Conservation (phyloP, 1,140 invertebrate genomes). For the Tetramorium simillimum region DNA sequence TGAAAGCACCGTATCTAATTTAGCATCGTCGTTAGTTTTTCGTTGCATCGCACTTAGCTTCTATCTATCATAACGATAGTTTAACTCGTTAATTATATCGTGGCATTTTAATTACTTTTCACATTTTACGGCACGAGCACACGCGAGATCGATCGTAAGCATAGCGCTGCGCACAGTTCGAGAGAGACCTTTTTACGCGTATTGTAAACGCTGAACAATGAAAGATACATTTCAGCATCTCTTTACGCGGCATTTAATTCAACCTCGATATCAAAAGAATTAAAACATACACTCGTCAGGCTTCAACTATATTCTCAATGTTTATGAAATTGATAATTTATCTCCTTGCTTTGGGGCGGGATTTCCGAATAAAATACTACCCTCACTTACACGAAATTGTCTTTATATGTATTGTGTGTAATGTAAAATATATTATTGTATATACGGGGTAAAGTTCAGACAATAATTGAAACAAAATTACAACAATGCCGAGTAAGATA, state of each 20-base stretch:
- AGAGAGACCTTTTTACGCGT: not conserved
- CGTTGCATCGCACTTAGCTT: too few species aligned
- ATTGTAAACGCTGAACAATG: not conserved
- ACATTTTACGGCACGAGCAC: not conserved
- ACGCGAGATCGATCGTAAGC: slow-evolving; percentile 34
- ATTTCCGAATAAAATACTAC: not conserved
- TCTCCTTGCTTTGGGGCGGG: not conserved
- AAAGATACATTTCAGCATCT: slow-evolving; percentile 1
- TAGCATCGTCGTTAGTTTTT: not conserved
- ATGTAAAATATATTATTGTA: not conserved
- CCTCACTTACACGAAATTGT: not conserved
- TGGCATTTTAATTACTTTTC: slow-evolving; percentile 14
- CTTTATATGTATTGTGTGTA: too few species aligned
- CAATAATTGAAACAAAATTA: not conserved
- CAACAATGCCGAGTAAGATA: not conserved
- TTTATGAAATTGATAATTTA: not conserved
- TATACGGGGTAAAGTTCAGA: not conserved
- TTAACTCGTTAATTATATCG: slow-evolving; percentile 40
- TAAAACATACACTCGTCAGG: not conserved
- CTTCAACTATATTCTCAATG: not conserved
- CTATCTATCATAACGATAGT: not conserved
- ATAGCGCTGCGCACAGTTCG: not conserved
- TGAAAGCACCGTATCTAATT: not conserved
- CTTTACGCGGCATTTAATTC: not conserved
- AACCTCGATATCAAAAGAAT: not conserved